These are phyloP conservation scores for Listrodromus nycthemerus DNA, from an alignment of 2,888 invertebrate genomes.

Conservation along the genomic window DNA sequence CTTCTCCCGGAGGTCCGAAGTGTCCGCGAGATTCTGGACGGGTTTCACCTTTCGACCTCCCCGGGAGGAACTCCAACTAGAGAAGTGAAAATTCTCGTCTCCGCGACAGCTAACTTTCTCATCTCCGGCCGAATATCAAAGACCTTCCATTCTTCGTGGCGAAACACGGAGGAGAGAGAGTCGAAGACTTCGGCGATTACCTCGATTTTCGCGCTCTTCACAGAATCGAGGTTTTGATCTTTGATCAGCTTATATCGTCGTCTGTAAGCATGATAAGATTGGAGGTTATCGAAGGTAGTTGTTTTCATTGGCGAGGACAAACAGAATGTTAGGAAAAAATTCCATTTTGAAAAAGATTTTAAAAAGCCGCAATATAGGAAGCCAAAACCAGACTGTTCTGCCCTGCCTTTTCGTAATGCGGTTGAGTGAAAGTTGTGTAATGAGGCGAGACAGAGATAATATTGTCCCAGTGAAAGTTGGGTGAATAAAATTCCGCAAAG, in stretches of 20 bases:
- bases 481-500: too few relatives aligned
- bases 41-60: constrained; percentile 15
- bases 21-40: constrained; percentile 29
- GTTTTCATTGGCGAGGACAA: not conserved
- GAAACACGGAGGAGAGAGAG: not conserved
- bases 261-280: not conserved
- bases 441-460: too few relatives aligned
- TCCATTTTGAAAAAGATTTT: not conserved
- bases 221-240: not conserved
- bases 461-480: too few relatives aligned
- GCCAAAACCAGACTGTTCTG: too few relatives aligned
- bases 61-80: constrained; percentile 35
- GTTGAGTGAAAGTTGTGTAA: too few relatives aligned
- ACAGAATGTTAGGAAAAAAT: not conserved
- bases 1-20: constrained; percentile 55
- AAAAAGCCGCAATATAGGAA: too few relatives aligned
- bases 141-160: constrained; percentile 56
- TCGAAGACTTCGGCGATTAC: not conserved
- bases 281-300: not conserved
- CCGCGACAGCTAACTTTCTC: constrained; percentile 54
- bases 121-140: constrained; percentile 53
- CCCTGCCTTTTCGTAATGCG: too few relatives aligned
- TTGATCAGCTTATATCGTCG: not conserved
- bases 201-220: constrained; percentile 26
- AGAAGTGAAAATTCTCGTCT: constrained; percentile 53